Evolutionary conservation across 1,140 invertebrate species (phyloP).

Genomic region (Archegozetes longisetosus): DNA sequence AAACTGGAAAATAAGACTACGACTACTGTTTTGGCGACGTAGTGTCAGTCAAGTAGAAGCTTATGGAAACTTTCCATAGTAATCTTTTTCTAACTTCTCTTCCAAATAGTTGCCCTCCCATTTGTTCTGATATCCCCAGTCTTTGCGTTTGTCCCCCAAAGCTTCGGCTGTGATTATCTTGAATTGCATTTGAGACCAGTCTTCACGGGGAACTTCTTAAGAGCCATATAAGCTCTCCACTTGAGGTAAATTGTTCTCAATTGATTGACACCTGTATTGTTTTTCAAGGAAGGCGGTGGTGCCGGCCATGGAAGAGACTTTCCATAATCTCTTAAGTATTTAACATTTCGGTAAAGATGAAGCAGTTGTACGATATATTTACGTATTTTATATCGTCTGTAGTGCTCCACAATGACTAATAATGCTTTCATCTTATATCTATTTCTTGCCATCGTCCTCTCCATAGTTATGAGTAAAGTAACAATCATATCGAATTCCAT

Average conservation of each 20-base stretch:
- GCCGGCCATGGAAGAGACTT: conserved; percentile 62
- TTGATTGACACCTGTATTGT: neutral
- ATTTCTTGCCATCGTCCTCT: conserved; percentile 60
- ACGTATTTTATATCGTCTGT: conserved; percentile 64
- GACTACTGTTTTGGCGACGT: conserved; percentile 43
- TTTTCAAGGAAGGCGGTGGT: conserved; percentile 46
- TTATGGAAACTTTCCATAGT: conserved; percentile 46
- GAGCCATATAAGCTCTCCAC: conserved; percentile 75
- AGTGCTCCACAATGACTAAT: conserved; percentile 59
- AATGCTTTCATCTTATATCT: conserved; percentile 72
- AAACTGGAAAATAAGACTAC: conserved; percentile 41
- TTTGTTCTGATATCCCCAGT: conserved; percentile 64
- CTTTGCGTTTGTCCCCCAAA: conserved; percentile 48
- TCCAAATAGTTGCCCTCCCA: conserved; percentile 88
- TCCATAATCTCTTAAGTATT: conserved; percentile 47
- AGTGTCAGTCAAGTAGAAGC: conserved; percentile 51
- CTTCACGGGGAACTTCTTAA: conserved; percentile 58
- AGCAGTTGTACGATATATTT: conserved; percentile 52
- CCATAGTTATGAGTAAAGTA: conserved; percentile 41
- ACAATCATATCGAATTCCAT: too few species aligned
- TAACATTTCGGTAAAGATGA: conserved; percentile 29
- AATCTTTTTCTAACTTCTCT: conserved; percentile 54
- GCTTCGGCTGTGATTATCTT: conserved; percentile 66
- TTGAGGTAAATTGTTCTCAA: conserved; percentile 14
- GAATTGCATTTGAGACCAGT: conserved; percentile 64